Base-by-base conservation (phyloP, 1,140 invertebrate genomes). In the Drosophila malerkotliana region DNA sequence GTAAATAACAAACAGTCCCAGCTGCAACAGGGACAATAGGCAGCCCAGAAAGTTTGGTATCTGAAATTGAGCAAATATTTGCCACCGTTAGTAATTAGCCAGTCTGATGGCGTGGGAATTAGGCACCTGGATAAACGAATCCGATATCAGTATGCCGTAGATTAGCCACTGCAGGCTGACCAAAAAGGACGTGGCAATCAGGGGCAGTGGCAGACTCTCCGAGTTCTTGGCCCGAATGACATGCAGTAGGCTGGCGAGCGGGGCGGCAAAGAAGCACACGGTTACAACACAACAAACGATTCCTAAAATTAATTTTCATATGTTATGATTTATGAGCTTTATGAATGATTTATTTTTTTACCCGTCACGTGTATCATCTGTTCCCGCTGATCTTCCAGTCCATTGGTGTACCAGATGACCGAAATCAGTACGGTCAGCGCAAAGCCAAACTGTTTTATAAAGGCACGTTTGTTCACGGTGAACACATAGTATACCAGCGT, bases 191-290 rank as follows among this genome's bases (percentile, higher is more conserved):
- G 94, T 93, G 15, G 96, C 90, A 91, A 97, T 97, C 66, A 97
- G 93, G 14, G 96, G 95, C 91, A 96, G 96, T 66, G 96, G 96
- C 76, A 97, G 93, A 91, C 94, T 95, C 66, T 97, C 96, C 4
- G 95, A 95, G 90, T 93, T 96, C 90, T 95, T 95, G 7, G 94
- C 94, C 92, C 92, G 94, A 53, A 97, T 93, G 7, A 97, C 96
- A 92, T 96, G 95, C 39, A 96, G 93, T 72, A 97, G 89, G 79
- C 95, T 94, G 21, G 94, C 95, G 62, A 97, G 93, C 18, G 97
- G 97, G 41, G 96, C 95, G 28, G 95, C 95, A 91, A 97, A 96
- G 74, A 96, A 97, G 45, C 96, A 77, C 45, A 97, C 93, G 9
- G 96, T 96, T 5, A 97, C 92, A 34, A 93, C 80, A 79, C 95